Conservation (phyloP, 2,888 invertebrate species). For the Dioctria rufipes region DNA sequence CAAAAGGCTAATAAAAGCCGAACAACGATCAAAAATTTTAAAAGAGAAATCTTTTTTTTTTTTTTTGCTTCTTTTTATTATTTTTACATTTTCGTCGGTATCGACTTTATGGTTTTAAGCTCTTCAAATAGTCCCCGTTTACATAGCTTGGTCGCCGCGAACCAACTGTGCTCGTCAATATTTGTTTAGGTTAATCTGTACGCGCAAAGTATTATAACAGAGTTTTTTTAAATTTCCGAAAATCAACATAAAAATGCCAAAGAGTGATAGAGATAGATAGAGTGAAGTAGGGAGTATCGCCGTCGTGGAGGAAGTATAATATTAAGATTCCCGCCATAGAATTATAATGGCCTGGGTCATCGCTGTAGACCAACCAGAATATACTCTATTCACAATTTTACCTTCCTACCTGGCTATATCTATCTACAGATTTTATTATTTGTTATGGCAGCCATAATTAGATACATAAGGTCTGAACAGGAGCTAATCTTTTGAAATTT, state of each 20-base stretch:
- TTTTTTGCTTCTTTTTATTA: conserved; percentile 9
- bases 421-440: background rate
- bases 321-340: conserved; percentile 27
- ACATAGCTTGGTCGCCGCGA: conserved; percentile 55
- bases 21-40: background rate
- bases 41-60: conserved; percentile 3
- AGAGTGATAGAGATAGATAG: too few species aligned
- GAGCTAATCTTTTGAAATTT: conserved; percentile 25
- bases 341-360: background rate
- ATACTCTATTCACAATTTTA: too few species aligned
- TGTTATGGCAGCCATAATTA: conserved; percentile 6
- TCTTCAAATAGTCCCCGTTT: conserved; percentile 58
- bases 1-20: conserved; percentile 44
- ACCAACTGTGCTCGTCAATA: conserved; percentile 57
- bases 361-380: background rate
- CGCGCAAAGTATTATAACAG: conserved; percentile 56
- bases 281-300: too few species aligned
- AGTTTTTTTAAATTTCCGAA: conserved; percentile 49
- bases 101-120: conserved; percentile 56
- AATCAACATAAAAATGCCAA: conserved; percentile 34
- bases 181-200: conserved; percentile 60
- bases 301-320: conserved; percentile 1
- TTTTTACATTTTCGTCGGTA: conserved; percentile 52
- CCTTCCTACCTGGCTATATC: too few species aligned
- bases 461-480: background rate